Conservation (phyloP, 1,140 invertebrate genomes). For the Campoletis sonorensis region DNA sequence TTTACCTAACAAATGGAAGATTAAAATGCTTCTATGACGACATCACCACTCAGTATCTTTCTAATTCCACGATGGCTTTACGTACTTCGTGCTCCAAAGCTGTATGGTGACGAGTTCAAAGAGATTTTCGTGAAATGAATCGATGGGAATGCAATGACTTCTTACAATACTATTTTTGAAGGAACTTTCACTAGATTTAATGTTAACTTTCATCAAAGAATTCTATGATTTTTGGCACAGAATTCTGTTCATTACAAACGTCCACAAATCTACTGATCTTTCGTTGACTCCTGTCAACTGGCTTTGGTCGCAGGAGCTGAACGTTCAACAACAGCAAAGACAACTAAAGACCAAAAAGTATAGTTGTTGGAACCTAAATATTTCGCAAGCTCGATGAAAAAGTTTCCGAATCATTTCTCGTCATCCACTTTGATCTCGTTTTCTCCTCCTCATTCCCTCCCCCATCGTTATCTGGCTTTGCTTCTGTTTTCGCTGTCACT, state of each 20-base stretch:
- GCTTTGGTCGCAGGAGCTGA: neutral
- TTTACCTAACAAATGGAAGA: neutral
- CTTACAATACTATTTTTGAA: neutral
- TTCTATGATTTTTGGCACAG: too few species aligned
- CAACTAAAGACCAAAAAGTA: too few species aligned
- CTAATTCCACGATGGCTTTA: neutral
- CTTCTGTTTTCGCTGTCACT: neutral
- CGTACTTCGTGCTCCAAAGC: neutral
- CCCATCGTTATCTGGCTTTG: neutral
- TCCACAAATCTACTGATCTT: too few species aligned
- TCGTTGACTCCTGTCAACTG: neutral
- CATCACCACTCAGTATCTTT: neutral
- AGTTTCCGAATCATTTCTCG: neutral
- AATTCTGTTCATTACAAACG: neutral
- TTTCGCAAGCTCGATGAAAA: neutral
- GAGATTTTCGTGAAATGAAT: neutral
- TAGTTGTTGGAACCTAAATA: neutral
- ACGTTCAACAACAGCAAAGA: neutral
- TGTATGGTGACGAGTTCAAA: neutral
- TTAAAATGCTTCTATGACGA: conserved; percentile 30
- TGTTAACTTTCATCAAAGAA: too few species aligned
- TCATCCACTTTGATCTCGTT: neutral
- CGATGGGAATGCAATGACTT: neutral
- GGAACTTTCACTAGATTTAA: neutral
- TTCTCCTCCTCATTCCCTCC: neutral